A percentile compares a stretch with the other conserved stretches of the same genome.
Conservation (phyloP, 1,140 invertebrate genomes). For the Campoletis sonorensis region DNA sequence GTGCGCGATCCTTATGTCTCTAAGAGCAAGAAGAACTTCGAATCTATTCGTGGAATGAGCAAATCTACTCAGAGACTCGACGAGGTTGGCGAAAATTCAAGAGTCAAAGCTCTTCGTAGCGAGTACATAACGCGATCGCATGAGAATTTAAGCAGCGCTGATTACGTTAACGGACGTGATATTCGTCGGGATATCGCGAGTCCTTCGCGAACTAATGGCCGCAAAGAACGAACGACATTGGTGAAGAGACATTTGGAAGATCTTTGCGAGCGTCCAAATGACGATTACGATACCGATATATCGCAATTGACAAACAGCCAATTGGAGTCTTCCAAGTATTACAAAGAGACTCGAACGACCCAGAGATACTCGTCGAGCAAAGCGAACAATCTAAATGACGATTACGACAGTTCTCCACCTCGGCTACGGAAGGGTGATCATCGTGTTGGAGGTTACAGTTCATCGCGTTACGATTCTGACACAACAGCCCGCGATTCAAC, state of each 20-base stretch:
- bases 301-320: conserved; percentile 72
- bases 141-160: conserved; percentile 67
- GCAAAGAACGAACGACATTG: conserved; percentile 62
- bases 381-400: conserved; percentile 62
- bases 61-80: conserved; percentile 72
- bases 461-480: conserved; percentile 72
- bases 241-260: conserved; percentile 65
- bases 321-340: conserved; percentile 68
- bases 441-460: conserved; percentile 61
- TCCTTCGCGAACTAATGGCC: conserved; percentile 54
- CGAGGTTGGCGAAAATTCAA: conserved; percentile 64
- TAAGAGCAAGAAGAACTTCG: conserved; percentile 68
- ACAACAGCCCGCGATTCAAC: conserved; percentile 70
- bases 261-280: conserved; percentile 66
- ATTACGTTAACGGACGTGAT: conserved; percentile 65
- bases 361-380: conserved; percentile 67
- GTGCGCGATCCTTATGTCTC: conserved; percentile 59
- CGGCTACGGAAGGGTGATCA: conserved; percentile 60
- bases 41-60: conserved; percentile 68
- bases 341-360: conserved; percentile 68
- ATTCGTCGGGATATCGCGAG: conserved; percentile 48
- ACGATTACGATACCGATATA: conserved; percentile 74
- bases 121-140: conserved; percentile 70
- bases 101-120: conserved; percentile 61
- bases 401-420: conserved; percentile 71